phyloP scores from a whole-genome alignment of 2,888 invertebrate genomes.

The Muscina levida region DNA sequence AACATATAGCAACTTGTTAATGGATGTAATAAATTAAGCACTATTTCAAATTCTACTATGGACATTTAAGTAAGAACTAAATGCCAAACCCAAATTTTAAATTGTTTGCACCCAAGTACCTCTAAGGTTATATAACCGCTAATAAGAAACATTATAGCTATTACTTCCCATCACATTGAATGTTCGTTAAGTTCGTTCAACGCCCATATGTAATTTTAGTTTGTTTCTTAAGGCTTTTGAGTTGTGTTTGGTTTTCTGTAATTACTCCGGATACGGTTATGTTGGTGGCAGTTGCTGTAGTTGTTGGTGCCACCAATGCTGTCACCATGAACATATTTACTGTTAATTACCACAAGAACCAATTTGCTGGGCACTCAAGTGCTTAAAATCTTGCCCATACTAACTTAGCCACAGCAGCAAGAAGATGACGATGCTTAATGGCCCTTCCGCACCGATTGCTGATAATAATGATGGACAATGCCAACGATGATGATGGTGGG shows the following conservation, averaged over 20 bases:
- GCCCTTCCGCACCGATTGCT: constrained; percentile 24
- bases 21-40: too few species aligned
- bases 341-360: constrained; percentile 69
- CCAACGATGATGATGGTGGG: constrained; percentile 3
- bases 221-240: too few species aligned
- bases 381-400: constrained; percentile 33
- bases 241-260: constrained; percentile 6
- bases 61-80: too few species aligned
- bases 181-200: too few species aligned
- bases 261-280: constrained; percentile 48
- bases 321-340: constrained; percentile 51
- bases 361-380: constrained; percentile 68
- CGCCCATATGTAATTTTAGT: too few species aligned
- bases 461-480: constrained; percentile 9
- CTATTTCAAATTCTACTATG: too few species aligned
- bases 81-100: too few species aligned
- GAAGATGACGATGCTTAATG: constrained; percentile 40
- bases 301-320: background rate
- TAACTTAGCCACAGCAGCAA: background rate
- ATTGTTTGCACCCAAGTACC: too few species aligned
- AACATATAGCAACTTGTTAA: too few species aligned
- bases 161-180: too few species aligned
- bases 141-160: background rate
- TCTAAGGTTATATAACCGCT: background rate
- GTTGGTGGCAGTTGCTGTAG: constrained; percentile 41